A percentile compares a stretch with the other conserved stretches of the same genome.
These are phyloP conservation scores for Pyrgilauda ruficollis DNA, from an alignment of 2,113 vertebrate species.

Conservation along the genomic window DNA sequence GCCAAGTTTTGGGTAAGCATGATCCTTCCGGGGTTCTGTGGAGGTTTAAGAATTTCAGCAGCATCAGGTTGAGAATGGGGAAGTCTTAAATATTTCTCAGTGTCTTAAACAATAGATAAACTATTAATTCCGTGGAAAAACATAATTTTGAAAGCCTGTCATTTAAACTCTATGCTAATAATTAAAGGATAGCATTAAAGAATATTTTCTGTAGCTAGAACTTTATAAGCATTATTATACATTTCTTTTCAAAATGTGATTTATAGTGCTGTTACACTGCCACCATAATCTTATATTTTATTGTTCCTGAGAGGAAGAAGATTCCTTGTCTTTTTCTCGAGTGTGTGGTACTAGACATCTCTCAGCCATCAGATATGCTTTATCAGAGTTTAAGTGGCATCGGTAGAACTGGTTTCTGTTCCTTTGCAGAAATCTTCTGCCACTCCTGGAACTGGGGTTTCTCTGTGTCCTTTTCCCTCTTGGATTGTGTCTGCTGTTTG, in stretches of 20 bases:
- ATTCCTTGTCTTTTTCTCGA: neutral
- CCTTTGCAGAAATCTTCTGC: neutral
- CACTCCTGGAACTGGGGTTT: neutral
- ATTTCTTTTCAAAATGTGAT: neutral
- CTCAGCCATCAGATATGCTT: neutral
- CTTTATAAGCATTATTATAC: neutral
- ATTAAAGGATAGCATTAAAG: neutral
- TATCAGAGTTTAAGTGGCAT: neutral
- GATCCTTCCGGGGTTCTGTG: neutral
- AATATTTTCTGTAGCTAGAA: neutral
- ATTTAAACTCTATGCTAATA: neutral
- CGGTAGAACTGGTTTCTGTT: neutral
- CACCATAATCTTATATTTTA: neutral
- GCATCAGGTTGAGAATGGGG: neutral
- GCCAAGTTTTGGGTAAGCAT: neutral
- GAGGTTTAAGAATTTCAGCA: neutral
- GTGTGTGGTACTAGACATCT: rapidly evolving
- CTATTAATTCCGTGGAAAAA: neutral
- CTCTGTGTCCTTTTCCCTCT: neutral
- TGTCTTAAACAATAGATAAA: neutral
- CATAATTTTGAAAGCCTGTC: neutral
- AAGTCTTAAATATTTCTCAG: neutral
- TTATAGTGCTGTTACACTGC: neutral
- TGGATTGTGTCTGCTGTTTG: conserved; percentile 18
- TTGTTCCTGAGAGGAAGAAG: neutral